Evolutionary conservation across 2,797 vertebrate genomes (phyloP), one percentile per base, ranked within the genome.

Genomic region (Hippoglossus hippoglossus): DNA sequence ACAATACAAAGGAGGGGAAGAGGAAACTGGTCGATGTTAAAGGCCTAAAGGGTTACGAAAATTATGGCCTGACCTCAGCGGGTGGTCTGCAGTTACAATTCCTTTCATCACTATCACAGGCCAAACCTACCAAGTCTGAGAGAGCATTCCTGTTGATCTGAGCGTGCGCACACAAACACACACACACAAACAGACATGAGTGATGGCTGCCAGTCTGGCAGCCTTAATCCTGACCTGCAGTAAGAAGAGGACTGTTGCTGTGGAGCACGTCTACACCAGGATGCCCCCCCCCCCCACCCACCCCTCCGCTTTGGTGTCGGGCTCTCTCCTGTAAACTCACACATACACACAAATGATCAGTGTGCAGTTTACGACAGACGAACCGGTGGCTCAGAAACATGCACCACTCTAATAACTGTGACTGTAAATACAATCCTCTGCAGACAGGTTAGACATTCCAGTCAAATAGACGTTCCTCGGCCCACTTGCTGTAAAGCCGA

Each of bases 41-140:
- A 89, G 90, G 94, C 94, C 93, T 91, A 93, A 93, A 94, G 93
- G 89, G 93, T 94, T 94, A 94, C 93, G 94, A 94, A 94, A 94
- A 79, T 81, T 83, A 86, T 28, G 61, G 77, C 62, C 68, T 53
- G 63, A 92, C 92, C 94, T 91, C 94, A 95, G 94, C 94, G 95
- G 94, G 94, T 94, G 94, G 95, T 94, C 90, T 93, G 92, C 90
- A 87, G 94, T 95, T 95, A 95, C 94, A 93, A 94, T 94, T 94
- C 95, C 94, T 96, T 95, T 96, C 94, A 96, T 95, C 96, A 92
- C 93, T 81, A 87, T 86, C 87, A 83, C 92, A 93, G 95, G 95
- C 94, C 93, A 93, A 95, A 92, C 88, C 49, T 41, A 70, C 59
- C 68, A 83, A 66, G 87, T 72, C 64, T 59, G 65, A 81, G 72